These are phyloP conservation scores for Acanthococcus lagerstroemiae DNA, from an alignment of 2,888 invertebrate species.

Conservation along the genomic window DNA sequence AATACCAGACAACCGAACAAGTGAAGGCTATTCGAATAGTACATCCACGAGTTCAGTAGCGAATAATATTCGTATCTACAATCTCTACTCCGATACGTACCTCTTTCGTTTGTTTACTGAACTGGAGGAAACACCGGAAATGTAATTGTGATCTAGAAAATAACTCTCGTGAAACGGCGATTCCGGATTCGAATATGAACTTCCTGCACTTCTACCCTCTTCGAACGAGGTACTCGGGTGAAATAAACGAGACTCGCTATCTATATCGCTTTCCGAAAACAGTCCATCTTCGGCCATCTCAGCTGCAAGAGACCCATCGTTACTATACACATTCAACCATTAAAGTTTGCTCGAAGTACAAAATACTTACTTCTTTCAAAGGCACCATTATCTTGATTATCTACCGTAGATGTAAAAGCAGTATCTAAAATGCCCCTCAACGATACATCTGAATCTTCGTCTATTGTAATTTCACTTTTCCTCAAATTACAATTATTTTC, in stretches of 20 bases:
- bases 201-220: background rate
- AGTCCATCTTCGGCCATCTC: slow-evolving; percentile 24
- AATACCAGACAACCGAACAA: too few relatives aligned
- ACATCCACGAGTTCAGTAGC: too few relatives aligned
- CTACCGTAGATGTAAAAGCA: slow-evolving; percentile 21
- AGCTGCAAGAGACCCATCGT: slow-evolving; percentile 3
- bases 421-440: slow-evolving; percentile 22
- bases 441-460: slow-evolving; percentile 21
- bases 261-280: slow-evolving; percentile 22
- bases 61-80: too few relatives aligned
- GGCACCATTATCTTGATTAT: slow-evolving; percentile 24
- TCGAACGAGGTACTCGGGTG: slow-evolving; percentile 19
- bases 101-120: slow-evolving; percentile 24
- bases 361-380: slow-evolving; percentile 23
- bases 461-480: slow-evolving; percentile 16
- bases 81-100: too few relatives aligned
- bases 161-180: slow-evolving; percentile 19
- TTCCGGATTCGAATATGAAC: slow-evolving; percentile 6
- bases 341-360: too few relatives aligned
- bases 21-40: too few relatives aligned
- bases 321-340: too few relatives aligned
- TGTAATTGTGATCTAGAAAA: slow-evolving; percentile 21
- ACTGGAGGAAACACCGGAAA: slow-evolving; percentile 3
- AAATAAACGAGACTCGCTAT: slow-evolving; percentile 14
- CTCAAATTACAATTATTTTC: slow-evolving; percentile 16